Evolutionary conservation across 1,140 invertebrate species (phyloP).

Genomic region (Muscidifurax raptorellus): DNA sequence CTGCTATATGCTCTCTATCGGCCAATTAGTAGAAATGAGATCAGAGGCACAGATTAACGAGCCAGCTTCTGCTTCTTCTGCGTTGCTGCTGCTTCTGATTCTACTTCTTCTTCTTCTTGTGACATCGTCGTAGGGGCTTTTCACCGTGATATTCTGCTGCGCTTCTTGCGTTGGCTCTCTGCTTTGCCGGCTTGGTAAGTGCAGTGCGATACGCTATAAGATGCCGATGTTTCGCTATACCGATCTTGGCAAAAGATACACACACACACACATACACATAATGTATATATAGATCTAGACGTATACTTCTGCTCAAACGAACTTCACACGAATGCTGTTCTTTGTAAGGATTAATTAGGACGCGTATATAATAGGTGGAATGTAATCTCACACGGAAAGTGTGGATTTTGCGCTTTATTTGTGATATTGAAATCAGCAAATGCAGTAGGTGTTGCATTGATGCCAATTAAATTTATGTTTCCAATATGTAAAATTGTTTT

Average conservation of each 20-base stretch:
- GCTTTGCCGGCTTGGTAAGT: not conserved
- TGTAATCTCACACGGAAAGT: too few species aligned
- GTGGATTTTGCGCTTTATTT: too few species aligned
- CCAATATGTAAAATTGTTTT: too few species aligned
- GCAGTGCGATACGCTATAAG: not conserved
- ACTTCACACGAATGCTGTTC: too few species aligned
- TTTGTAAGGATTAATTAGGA: too few species aligned
- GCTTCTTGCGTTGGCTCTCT: not conserved
- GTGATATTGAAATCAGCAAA: too few species aligned
- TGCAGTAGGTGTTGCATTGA: too few species aligned
- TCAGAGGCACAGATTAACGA: slow-evolving; percentile 59
- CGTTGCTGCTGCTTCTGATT: not conserved
- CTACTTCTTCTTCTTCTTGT: slow-evolving; percentile 33
- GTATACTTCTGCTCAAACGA: too few species aligned
- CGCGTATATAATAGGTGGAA: too few species aligned
- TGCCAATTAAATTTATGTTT: too few species aligned
- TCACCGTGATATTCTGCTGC: not conserved
- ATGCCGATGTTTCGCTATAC: not conserved
- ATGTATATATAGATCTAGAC: too few species aligned
- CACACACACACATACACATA: too few species aligned
- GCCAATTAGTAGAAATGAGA: slow-evolving; percentile 63
- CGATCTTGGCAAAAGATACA: not conserved
- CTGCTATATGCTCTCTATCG: slow-evolving; percentile 52
- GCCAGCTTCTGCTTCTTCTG: slow-evolving; percentile 51
- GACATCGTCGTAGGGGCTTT: slow-evolving; percentile 38